A percentile compares a stretch with the other conserved stretches of the same genome.
These are phyloP conservation scores for Halcyon senegalensis DNA, from an alignment of 2,113 vertebrate genomes.

Conservation along the genomic window DNA sequence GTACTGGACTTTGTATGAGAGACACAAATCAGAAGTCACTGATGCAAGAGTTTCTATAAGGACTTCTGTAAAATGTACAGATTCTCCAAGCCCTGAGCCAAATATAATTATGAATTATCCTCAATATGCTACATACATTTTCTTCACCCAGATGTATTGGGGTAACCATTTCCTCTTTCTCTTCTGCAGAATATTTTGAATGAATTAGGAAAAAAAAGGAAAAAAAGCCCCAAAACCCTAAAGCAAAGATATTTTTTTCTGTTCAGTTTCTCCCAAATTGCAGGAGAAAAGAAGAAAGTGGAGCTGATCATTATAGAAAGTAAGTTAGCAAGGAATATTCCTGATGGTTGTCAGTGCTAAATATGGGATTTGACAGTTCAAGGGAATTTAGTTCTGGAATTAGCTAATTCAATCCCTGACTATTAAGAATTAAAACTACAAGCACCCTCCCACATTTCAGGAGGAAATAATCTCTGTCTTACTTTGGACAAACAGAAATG, in stretches of 20 bases:
- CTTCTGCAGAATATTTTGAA: background rate
- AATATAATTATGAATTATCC: background rate
- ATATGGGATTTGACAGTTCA: background rate
- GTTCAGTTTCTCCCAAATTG: background rate
- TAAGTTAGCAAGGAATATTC: background rate
- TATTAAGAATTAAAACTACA: background rate
- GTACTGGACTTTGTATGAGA: background rate
- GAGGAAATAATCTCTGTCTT: background rate
- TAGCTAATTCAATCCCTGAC: background rate
- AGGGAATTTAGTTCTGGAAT: background rate
- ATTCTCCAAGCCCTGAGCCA: background rate
- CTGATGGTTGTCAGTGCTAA: background rate
- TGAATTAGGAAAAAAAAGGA: background rate
- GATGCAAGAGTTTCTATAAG: background rate
- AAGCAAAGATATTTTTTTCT: background rate
- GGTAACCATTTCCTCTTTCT: background rate
- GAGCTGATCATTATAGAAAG: background rate
- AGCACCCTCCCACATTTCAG: background rate
- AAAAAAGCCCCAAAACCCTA: background rate
- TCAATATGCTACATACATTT: background rate
- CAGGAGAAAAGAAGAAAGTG: background rate
- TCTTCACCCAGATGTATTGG: background rate
- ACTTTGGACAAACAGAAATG: background rate
- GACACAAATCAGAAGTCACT: background rate
- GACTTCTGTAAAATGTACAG: background rate